Percentiles rank a stretch among this genome's conserved stretches.
phyloP scores from a whole-genome alignment of 2,113 vertebrate genomes.

The Pyrgilauda ruficollis region DNA sequence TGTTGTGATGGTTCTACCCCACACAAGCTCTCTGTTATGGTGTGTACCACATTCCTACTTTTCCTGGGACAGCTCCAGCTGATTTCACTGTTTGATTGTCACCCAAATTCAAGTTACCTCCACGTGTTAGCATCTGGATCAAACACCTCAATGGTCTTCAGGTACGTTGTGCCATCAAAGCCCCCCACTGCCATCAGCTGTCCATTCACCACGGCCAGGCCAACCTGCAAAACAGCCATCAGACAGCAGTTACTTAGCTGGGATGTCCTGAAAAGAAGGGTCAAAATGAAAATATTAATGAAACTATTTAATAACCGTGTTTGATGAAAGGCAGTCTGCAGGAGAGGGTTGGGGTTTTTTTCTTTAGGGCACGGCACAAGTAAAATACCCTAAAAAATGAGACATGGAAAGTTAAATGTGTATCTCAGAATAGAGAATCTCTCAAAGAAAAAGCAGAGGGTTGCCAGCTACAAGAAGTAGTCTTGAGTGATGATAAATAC shows the following conservation, averaged over 20 bases:
- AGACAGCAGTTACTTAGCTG: not conserved
- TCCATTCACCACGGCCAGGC: constrained; percentile 94
- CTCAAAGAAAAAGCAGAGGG: not conserved
- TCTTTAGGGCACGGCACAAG: not conserved
- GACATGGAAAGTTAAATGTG: not conserved
- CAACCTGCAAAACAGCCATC: constrained; percentile 79
- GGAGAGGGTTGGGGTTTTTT: not conserved
- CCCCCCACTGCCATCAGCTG: constrained; percentile 98
- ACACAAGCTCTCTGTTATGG: fast-evolving
- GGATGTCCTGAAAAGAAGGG: not conserved
- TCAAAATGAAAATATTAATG: not conserved
- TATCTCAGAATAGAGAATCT: not conserved
- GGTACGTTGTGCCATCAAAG: constrained; percentile 96
- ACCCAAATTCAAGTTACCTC: constrained; percentile 79
- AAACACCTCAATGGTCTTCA: constrained; percentile 99
- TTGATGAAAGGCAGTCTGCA: not conserved
- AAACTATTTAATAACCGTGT: not conserved
- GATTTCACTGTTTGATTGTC: not conserved
- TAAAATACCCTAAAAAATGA: not conserved
- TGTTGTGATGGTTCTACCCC: not conserved
- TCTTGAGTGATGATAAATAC: not conserved
- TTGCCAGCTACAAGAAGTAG: not conserved
- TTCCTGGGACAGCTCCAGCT: not conserved
- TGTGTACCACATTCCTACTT: not conserved
- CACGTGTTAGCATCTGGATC: constrained; percentile 98